Base-by-base conservation (phyloP, 2,888 invertebrate species). In the Agriopis marginaria region DNA sequence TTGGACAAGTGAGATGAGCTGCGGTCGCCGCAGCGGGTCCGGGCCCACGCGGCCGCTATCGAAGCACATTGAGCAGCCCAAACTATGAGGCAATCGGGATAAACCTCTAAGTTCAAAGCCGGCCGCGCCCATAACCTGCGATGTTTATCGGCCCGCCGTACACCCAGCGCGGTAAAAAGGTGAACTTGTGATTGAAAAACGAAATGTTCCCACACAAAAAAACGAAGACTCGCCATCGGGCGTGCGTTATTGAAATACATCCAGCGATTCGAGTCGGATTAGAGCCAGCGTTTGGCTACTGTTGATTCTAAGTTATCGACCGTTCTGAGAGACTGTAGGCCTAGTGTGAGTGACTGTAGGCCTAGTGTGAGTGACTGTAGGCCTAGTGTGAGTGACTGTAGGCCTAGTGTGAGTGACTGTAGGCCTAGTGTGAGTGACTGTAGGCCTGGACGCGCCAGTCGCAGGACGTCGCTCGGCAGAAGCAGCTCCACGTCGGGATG, bases 221-320 rank as follows among this genome's bases (percentile, higher is more conserved):
- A 84, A 78, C 61, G 58, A 80, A 73, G 70, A 71, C 68, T 77
- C 77, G 72, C 66, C 75, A 78, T 77, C 80, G 77, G 76, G 74
- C 76, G 82, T 80, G 80, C 79, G 86, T 92, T 90, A 92, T 93
- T 92, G 93, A 92, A 92, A 90, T 86, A 83, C 85, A 83, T 86
- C 85, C 79, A 83, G 78, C 87, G 89, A 92, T 92, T 92, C 84
- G 92, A 89, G 81, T 87, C 89, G 92, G 92, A 91, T 93, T 92
- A 92, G 82, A 81, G 77, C 79, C 81, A 85, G 87, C 86, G 85
- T 87, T 89, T 85, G 86, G 92, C 93, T 92, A 92, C 93, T 87
- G 88, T 88, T 89, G 87, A 92, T 87, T 86, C 92, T 90, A 86
- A 92, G 79, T 90, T 93, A 92, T 91, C 80, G 90, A 79, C 83